Percentiles rank a stretch among this genome's conserved stretches.
These are phyloP conservation scores for Cephus sareptanus DNA, from an alignment of 2,888 invertebrate genomes.

Conservation along the genomic window DNA sequence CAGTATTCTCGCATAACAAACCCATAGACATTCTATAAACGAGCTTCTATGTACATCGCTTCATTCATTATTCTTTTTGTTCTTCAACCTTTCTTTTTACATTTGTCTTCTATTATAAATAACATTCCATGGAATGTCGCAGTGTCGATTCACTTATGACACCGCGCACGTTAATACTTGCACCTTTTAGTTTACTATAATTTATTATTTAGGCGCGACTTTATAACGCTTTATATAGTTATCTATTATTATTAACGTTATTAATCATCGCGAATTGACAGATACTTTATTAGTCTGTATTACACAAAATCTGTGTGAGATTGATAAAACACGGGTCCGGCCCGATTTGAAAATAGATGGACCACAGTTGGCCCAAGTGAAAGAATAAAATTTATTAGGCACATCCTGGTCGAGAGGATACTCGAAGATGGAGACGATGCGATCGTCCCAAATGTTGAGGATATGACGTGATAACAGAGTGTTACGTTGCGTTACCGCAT, in stretches of 20 bases:
- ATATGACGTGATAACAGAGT: background rate
- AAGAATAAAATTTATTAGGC: background rate
- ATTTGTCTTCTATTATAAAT: slow-evolving; percentile 36
- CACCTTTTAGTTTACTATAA: background rate
- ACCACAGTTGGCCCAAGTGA: background rate
- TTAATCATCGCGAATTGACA: background rate
- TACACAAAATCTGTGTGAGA: background rate
- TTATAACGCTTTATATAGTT: background rate
- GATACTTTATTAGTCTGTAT: background rate
- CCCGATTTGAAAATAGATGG: background rate
- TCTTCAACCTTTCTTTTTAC: slow-evolving; percentile 33
- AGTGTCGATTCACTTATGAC: slow-evolving; percentile 43
- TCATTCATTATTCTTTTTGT: slow-evolving; percentile 16
- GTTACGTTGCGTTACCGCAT: background rate
- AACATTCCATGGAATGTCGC: slow-evolving; percentile 54
- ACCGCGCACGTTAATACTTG: slow-evolving; percentile 38
- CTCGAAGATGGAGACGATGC: background rate
- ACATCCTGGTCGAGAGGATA: background rate
- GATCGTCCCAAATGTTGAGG: background rate
- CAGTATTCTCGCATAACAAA: slow-evolving; percentile 64
- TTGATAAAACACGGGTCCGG: background rate
- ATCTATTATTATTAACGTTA: background rate
- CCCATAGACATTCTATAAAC: slow-evolving; percentile 59
- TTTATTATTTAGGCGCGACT: slow-evolving; percentile 1
- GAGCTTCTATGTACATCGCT: slow-evolving; percentile 28